phyloP scores from a whole-genome alignment of 2,888 invertebrate species.

The Eilema depressum region DNA sequence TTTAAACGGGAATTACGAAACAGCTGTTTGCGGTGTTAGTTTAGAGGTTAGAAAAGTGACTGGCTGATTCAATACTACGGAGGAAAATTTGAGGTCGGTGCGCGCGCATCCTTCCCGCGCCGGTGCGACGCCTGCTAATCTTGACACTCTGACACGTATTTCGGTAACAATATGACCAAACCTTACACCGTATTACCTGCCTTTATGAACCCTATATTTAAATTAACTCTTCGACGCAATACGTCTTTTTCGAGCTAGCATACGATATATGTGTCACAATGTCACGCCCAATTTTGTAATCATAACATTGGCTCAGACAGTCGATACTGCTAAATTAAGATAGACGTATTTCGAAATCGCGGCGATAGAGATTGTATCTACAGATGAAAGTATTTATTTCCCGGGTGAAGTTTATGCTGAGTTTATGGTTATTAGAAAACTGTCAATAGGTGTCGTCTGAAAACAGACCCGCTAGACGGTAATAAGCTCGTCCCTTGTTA shows the following conservation, averaged over 20 bases:
- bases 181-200: constrained; percentile 4
- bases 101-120: constrained; percentile 74
- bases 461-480: background rate
- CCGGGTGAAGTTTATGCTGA: background rate
- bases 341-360: background rate
- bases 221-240: background rate
- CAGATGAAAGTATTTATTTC: background rate
- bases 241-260: background rate
- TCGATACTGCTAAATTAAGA: background rate
- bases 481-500: background rate
- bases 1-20: constrained; percentile 60
- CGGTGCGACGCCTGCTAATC: constrained; percentile 61
- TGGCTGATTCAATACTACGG: constrained; percentile 76
- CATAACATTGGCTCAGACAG: background rate
- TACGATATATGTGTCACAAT: background rate
- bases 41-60: constrained; percentile 83
- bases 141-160: constrained; percentile 66
- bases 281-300: constrained; percentile 1
- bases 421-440: background rate
- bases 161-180: constrained; percentile 42
- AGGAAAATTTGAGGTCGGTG: constrained; percentile 65
- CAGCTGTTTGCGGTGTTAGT: constrained; percentile 75
- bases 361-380: background rate
- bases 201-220: constrained; percentile 3
- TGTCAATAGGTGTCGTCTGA: background rate